phyloP scores from a whole-genome alignment of 2,888 invertebrate species.

The Volucella zonaria region DNA sequence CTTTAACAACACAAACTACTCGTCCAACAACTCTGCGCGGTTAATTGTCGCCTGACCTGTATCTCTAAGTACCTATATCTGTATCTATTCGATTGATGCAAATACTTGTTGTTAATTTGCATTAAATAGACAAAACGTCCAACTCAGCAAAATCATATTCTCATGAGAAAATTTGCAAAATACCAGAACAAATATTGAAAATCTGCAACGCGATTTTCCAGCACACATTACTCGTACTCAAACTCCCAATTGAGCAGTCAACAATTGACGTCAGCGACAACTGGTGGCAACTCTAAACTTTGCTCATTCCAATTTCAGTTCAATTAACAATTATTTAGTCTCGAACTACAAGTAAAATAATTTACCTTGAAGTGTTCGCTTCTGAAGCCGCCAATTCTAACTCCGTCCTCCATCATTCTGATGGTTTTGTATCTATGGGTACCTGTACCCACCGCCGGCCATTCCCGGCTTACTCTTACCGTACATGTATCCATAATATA shows the following conservation, averaged over 20 bases:
- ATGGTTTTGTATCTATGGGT: constrained; percentile 9
- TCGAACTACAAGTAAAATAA: constrained; percentile 65
- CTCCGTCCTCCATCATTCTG: not conserved
- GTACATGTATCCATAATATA: constrained; percentile 17
- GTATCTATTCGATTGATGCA: constrained; percentile 20
- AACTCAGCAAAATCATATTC: constrained; percentile 32
- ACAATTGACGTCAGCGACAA: not conserved
- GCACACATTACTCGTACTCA: not conserved
- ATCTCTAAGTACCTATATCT: constrained; percentile 25
- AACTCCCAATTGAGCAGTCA: not conserved
- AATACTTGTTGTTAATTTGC: constrained; percentile 52
- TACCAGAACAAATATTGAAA: constrained; percentile 46
- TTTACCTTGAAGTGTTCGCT: constrained; percentile 57
- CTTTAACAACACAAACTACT: constrained; percentile 58
- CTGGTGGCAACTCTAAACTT: constrained; percentile 48
- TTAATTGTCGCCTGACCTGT: constrained; percentile 47
- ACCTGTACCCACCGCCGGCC: constrained; percentile 4
- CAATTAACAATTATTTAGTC: constrained; percentile 68
- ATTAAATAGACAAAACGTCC: constrained; percentile 46
- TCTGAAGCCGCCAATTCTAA: not conserved
- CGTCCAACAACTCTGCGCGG: no score
- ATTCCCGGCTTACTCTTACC: not conserved
- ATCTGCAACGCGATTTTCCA: constrained; percentile 18
- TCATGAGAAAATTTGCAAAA: constrained; percentile 60
- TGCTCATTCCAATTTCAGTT: constrained; percentile 67